Percentiles rank a stretch among this genome's conserved stretches.
phyloP scores from a whole-genome alignment of 2,888 invertebrate genomes.

The Drosophila yooni region DNA sequence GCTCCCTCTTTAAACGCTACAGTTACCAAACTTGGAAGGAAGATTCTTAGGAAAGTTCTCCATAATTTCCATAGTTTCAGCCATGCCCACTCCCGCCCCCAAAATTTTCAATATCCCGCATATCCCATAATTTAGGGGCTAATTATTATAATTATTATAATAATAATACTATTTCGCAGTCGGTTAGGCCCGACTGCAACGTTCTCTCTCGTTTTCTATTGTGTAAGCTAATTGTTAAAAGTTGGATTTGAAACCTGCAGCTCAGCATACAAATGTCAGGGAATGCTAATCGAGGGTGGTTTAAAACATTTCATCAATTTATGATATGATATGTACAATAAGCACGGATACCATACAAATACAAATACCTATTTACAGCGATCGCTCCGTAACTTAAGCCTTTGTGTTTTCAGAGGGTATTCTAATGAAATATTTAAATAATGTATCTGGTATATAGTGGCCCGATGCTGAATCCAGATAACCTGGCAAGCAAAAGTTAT shows the following conservation, averaged over 20 bases:
- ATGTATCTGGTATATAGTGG: neutral
- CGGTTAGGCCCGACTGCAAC: no score
- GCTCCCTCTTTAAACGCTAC: no score
- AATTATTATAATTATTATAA: no score
- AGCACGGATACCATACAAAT: constrained; percentile 1
- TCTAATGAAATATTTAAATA: neutral
- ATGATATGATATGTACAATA: constrained; percentile 35
- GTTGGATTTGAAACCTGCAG: constrained; percentile 38
- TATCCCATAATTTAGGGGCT: no score
- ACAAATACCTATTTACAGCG: neutral
- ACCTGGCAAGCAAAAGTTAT: neutral
- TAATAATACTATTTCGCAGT: no score
- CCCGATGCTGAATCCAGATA: neutral
- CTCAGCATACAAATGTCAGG: constrained; percentile 1
- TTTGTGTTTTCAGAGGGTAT: neutral
- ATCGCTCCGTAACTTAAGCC: neutral
- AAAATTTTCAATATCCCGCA: no score
- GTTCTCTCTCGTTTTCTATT: neutral
- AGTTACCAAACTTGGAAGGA: no score
- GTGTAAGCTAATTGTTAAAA: constrained; percentile 26
- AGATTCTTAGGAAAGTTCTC: no score
- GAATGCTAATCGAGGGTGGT: constrained; percentile 9
- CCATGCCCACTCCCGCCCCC: no score
- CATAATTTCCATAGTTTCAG: no score
- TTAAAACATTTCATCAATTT: constrained; percentile 14